Conservation (phyloP, 2,888 invertebrate species). For the Acanthosepion esculentum region DNA sequence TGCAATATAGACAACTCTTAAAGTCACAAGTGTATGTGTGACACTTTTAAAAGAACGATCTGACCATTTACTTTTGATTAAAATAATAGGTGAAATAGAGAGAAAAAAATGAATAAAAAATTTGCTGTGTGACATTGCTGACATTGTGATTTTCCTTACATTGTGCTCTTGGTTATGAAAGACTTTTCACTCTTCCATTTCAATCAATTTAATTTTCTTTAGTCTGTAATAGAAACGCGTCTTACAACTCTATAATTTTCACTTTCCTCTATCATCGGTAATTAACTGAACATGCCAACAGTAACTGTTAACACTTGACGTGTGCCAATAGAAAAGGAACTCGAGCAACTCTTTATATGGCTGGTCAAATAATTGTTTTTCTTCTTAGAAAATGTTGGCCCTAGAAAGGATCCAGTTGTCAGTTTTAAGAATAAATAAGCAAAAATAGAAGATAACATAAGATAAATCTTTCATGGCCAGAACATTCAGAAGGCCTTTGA, state of each 20-base stretch:
- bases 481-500: too few species aligned
- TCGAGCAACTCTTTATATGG: background rate
- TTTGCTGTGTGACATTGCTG: background rate
- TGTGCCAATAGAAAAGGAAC: background rate
- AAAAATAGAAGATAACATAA: background rate
- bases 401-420: background rate
- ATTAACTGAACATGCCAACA: background rate
- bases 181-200: background rate
- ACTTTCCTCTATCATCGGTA: too few species aligned
- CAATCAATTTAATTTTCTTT: background rate
- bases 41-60: too few species aligned
- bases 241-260: too few species aligned
- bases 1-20: too few species aligned
- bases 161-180: background rate
- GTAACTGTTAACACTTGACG: background rate
- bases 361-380: background rate
- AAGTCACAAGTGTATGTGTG: too few species aligned
- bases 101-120: too few species aligned
- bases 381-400: background rate
- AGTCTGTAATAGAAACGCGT: background rate
- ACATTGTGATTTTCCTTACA: background rate
- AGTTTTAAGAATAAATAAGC: background rate
- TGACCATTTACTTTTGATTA: too few species aligned
- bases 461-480: too few species aligned
- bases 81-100: too few species aligned